Evolutionary conservation across 1,140 invertebrate species (phyloP).

Genomic region (Drosophila kurseongensis): DNA sequence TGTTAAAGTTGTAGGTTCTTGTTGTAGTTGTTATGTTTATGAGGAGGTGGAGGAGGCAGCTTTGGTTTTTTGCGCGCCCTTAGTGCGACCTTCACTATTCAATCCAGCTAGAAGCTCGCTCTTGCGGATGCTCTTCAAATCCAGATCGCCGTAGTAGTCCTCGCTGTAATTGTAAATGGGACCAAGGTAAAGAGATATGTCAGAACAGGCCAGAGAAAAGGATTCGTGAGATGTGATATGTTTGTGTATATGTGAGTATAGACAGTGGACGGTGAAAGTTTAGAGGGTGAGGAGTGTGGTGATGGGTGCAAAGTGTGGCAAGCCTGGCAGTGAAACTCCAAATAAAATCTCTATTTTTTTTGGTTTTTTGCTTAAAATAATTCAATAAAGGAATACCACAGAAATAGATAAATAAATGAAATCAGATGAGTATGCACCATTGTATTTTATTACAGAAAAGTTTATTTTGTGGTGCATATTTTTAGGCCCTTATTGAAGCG

Average conservation of each 20-base stretch:
- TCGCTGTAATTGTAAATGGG: slow-evolving; percentile 89
- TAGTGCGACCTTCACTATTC: slow-evolving; percentile 87
- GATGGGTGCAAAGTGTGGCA: slow-evolving; percentile 44
- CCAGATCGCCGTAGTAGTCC: slow-evolving; percentile 97
- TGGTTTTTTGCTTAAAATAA: neutral
- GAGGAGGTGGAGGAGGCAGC: slow-evolving; percentile 84
- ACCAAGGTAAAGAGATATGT: slow-evolving; percentile 80
- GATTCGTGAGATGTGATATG: slow-evolving; percentile 44
- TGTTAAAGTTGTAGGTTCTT: slow-evolving; percentile 59
- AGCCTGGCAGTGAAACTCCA: slow-evolving; percentile 46
- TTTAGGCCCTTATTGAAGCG: too few species aligned
- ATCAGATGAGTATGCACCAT: neutral
- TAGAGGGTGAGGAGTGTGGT: slow-evolving; percentile 14
- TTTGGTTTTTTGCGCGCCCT: slow-evolving; percentile 80
- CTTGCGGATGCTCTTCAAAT: slow-evolving; percentile 96
- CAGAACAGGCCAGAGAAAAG: slow-evolving; percentile 76
- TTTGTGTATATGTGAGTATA: slow-evolving; percentile 18
- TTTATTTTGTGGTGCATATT: too few species aligned
- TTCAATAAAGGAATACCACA: neutral
- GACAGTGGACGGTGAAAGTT: slow-evolving; percentile 23
- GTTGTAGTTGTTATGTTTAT: slow-evolving; percentile 77
- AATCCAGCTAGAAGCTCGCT: slow-evolving; percentile 93
- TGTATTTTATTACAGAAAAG: neutral
- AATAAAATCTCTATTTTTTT: slow-evolving; percentile 6
- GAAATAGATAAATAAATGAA: neutral